Evolutionary conservation across 1,140 invertebrate species (phyloP).

Genomic region (Nebria ingens): DNA sequence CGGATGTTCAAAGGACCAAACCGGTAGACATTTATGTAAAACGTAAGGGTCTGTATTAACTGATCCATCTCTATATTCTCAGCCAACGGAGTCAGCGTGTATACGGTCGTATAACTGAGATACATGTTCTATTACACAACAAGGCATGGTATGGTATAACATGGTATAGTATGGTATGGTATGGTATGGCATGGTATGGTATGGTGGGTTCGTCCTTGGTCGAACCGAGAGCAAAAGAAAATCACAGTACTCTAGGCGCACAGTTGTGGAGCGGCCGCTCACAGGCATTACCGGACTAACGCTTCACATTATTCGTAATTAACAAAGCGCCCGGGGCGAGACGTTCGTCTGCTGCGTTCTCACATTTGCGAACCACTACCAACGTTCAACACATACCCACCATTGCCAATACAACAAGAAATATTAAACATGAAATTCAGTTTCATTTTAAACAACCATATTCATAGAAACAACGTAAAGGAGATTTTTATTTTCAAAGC

Average conservation of each 20-base stretch:
- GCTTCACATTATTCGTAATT: background rate
- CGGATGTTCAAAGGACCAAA: no score
- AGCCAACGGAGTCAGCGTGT: no score
- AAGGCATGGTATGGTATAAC: no score
- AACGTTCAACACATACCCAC: background rate
- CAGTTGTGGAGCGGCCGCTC: background rate
- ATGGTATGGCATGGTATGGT: no score
- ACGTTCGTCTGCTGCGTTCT: background rate
- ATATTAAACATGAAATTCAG: background rate
- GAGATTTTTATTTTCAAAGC: background rate
- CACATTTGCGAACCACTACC: background rate
- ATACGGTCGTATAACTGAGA: no score
- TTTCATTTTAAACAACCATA: background rate
- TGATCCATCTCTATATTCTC: no score
- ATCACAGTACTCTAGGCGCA: background rate
- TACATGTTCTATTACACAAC: no score
- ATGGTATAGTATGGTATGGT: no score
- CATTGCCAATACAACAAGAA: background rate
- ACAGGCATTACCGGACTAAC: background rate
- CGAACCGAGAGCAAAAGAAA: no score
- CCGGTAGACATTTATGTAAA: no score
- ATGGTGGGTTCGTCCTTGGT: no score
- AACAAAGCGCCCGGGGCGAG: background rate
- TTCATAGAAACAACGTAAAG: background rate
- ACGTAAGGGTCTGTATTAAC: no score